These are phyloP conservation scores for Calephelis perditalis DNA, from an alignment of 2,888 invertebrate species.

Conservation along the genomic window DNA sequence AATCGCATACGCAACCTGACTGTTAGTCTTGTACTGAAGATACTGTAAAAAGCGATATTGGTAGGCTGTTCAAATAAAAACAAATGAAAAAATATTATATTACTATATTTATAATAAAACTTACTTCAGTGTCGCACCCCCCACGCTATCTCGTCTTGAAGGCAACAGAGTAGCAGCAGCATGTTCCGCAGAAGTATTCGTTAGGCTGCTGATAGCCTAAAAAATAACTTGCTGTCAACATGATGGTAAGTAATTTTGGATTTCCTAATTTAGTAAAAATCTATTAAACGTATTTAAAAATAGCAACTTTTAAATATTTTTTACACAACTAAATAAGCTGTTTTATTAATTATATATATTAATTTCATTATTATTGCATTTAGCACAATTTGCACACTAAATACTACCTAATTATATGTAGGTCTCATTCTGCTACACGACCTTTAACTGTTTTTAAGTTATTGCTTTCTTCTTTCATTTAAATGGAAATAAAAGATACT, in stretches of 20 bases:
- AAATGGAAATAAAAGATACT: no score
- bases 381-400: neutral
- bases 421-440: neutral
- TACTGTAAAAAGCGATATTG: no score
- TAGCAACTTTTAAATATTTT: neutral
- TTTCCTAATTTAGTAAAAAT: neutral
- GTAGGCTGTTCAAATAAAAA: no score
- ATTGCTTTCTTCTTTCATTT: no score
- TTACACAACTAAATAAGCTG: neutral
- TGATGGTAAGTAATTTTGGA: neutral
- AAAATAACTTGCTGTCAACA: conserved; percentile 20
- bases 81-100: no score
- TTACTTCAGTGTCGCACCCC: conserved; percentile 79
- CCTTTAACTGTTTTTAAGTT: no score
- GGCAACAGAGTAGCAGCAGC: conserved; percentile 79
- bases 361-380: neutral
- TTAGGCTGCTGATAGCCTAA: conserved; percentile 89
- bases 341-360: neutral
- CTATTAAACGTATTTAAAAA: neutral
- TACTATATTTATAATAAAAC: conserved; percentile 25
- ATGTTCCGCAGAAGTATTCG: conserved; percentile 78
- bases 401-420: neutral
- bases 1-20: no score
- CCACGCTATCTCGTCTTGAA: conserved; percentile 81
- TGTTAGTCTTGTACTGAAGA: no score